Evolutionary conservation across 1,140 invertebrate species (phyloP).

Genomic region (Sesamia nonagrioides): DNA sequence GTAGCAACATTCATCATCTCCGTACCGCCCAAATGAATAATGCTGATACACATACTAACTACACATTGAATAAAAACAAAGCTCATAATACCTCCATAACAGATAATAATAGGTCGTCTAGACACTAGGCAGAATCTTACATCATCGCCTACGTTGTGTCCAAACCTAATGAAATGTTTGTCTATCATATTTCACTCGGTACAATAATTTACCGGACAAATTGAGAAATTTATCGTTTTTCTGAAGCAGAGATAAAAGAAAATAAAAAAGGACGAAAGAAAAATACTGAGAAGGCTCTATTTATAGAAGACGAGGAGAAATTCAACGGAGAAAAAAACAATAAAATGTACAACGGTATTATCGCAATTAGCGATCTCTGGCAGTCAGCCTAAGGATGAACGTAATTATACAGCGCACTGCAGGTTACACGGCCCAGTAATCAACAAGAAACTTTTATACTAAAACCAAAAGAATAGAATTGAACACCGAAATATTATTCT

Average conservation of each 20-base stretch:
- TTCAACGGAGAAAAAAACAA: neutral
- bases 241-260: neutral
- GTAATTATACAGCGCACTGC: neutral
- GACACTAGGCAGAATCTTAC: constrained; percentile 4
- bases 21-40: neutral
- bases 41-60: neutral
- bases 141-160: neutral
- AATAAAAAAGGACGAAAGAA: too few species aligned
- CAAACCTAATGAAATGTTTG: neutral
- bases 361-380: neutral
- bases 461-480: neutral
- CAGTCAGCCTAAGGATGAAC: neutral
- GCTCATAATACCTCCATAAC: neutral
- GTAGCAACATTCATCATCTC: neutral
- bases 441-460: neutral
- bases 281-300: neutral
- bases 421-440: neutral
- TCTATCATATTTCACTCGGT: constrained; percentile 22
- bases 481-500: neutral
- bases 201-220: constrained; percentile 1
- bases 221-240: constrained; percentile 24
- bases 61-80: constrained; percentile 7
- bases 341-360: neutral
- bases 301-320: neutral
- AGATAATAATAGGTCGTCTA: constrained; percentile 24